Evolutionary conservation across 1,140 invertebrate genomes (phyloP).

Genomic region (Thaumetopoea pityocampa): DNA sequence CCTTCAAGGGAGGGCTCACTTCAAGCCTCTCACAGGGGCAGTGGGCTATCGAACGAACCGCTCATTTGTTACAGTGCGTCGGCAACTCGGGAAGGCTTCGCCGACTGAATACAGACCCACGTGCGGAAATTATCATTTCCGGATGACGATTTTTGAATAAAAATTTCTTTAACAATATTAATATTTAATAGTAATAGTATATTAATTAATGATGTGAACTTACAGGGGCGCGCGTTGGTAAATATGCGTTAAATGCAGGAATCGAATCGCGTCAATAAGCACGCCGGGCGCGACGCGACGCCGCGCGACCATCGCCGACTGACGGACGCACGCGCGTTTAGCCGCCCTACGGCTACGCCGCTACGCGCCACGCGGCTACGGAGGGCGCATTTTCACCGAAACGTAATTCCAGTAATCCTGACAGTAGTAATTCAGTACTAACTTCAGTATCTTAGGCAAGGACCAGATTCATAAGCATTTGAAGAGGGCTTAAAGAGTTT

Average conservation of each 20-base stretch:
- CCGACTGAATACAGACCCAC: conserved; percentile 52
- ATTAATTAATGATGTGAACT: conserved; percentile 32
- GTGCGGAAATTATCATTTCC: conserved; percentile 50
- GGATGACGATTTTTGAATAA: conserved; percentile 36
- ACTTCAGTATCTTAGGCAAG: too few species aligned
- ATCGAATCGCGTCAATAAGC: conserved; percentile 24
- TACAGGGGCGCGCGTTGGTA: conserved; percentile 66
- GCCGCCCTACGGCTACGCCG: conserved; percentile 31
- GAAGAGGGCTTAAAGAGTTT: too few species aligned
- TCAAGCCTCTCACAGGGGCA: conserved; percentile 69
- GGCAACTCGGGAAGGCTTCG: conserved; percentile 42
- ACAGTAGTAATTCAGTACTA: too few species aligned
- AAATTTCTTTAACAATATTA: conserved; percentile 19
- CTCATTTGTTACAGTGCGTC: conserved; percentile 64
- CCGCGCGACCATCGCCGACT: conserved; percentile 53
- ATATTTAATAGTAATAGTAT: not conserved
- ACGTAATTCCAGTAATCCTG: conserved; percentile 7
- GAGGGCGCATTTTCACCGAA: conserved; percentile 33
- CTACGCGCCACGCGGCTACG: conserved; percentile 48
- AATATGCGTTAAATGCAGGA: conserved; percentile 26
- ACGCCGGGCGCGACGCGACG: conserved; percentile 49
- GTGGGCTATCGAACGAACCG: conserved; percentile 72
- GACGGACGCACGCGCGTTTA: conserved; percentile 56
- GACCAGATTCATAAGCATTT: too few species aligned
- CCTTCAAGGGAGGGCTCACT: conserved; percentile 54